phyloP scores from a whole-genome alignment of 1,140 invertebrate species.

The Apis florea region DNA sequence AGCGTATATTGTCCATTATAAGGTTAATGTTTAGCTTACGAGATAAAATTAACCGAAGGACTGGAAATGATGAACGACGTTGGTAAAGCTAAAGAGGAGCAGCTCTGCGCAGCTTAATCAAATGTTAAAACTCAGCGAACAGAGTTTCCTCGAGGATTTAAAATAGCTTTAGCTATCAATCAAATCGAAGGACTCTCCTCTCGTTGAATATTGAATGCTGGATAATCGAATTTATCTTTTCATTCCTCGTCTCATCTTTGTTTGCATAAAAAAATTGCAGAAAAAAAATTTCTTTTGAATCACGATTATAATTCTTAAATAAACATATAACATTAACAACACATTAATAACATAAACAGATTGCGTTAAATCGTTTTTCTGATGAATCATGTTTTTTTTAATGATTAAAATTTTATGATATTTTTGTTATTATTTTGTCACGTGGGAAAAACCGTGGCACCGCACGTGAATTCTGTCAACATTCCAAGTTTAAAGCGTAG shows the following conservation, averaged over 20 bases:
- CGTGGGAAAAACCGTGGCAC: slow-evolving; percentile 25
- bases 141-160: neutral
- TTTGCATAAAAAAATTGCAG: neutral
- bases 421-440: neutral
- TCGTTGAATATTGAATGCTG: neutral
- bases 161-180: slow-evolving; percentile 37
- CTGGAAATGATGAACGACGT: slow-evolving; percentile 56
- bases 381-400: neutral
- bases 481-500: slow-evolving; percentile 5
- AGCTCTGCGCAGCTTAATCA: slow-evolving; percentile 32
- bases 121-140: slow-evolving; percentile 13
- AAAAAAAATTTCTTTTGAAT: neutral
- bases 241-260: neutral
- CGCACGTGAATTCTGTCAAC: slow-evolving; percentile 34
- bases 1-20: slow-evolving; percentile 36
- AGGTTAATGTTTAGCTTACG: slow-evolving; percentile 49
- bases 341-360: too few relatives aligned
- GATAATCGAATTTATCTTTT: neutral
- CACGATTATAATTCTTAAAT: too few relatives aligned
- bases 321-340: too few relatives aligned
- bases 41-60: slow-evolving; percentile 59
- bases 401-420: neutral
- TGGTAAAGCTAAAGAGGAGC: slow-evolving; percentile 28
- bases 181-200: slow-evolving; percentile 11
- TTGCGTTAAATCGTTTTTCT: neutral